Conservation (phyloP, 2,888 invertebrate genomes). For the Conus canariensis region DNA sequence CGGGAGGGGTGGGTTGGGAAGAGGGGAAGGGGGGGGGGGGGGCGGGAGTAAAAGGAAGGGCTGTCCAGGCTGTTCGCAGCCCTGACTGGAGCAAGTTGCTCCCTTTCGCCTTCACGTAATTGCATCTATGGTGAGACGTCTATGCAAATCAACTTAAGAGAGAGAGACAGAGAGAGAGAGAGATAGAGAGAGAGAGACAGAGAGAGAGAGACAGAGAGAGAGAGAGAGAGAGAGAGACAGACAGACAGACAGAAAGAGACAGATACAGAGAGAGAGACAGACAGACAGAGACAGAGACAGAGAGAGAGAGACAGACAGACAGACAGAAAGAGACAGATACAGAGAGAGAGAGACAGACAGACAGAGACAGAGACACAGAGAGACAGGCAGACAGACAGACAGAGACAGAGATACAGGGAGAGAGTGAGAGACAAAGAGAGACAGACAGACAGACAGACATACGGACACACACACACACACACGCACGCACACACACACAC, state of each 20-base stretch:
- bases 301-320: background rate
- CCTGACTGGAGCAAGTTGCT: no score
- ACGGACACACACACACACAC: background rate
- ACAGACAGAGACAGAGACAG: background rate
- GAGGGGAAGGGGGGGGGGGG: no score
- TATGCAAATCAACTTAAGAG: background rate
- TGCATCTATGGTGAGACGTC: no score
- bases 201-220: background rate
- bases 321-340: background rate
- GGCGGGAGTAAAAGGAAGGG: background rate
- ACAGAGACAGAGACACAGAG: no score
- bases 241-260: background rate
- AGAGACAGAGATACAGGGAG: no score
- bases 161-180: conserved; percentile 7
- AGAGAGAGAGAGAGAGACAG: background rate
- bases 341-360: no score
- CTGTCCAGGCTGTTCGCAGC: no score
- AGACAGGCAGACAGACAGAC: no score
- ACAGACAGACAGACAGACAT: background rate
- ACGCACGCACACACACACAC: no score
- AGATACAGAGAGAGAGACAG: background rate
- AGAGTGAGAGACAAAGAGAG: no score
- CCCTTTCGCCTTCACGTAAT: no score
- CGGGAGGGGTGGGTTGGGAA: no score
- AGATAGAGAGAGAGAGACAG: background rate